phyloP scores from a whole-genome alignment of 2,797 vertebrate species.

The Phoeniculus purpureus region DNA sequence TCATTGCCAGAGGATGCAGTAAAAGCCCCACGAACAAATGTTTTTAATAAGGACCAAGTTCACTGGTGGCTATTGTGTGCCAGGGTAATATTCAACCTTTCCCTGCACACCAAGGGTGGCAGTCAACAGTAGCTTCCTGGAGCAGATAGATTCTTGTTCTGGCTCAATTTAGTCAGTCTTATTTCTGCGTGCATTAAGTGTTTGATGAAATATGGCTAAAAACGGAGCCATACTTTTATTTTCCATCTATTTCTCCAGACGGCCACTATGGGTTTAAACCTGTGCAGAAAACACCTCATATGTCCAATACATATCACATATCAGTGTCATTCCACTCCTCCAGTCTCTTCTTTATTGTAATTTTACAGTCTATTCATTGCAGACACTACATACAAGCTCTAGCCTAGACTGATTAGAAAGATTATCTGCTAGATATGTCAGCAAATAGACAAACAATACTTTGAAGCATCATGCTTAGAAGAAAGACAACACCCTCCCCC shows the following conservation, averaged over 20 bases:
- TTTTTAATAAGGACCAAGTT: background rate
- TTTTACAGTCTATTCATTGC: background rate
- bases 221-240: background rate
- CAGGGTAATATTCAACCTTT: background rate
- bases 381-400: background rate
- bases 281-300: background rate
- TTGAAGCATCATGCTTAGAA: background rate
- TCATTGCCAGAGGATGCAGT: background rate
- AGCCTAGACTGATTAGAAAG: background rate
- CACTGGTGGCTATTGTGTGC: rapidly evolving
- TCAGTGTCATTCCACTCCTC: background rate
- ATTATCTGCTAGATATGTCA: background rate
- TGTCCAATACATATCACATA: background rate
- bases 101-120: rapidly evolving
- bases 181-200: background rate
- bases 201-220: background rate
- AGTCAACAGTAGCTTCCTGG: background rate
- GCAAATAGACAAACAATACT: constrained; percentile 6
- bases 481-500: background rate
- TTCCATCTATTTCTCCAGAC: background rate
- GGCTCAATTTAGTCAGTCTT: background rate
- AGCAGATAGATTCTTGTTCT: background rate
- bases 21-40: background rate
- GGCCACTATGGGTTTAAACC: background rate
- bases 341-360: background rate